Base-by-base conservation (phyloP, 2,888 invertebrate genomes). In the Salpingus planirostris region DNA sequence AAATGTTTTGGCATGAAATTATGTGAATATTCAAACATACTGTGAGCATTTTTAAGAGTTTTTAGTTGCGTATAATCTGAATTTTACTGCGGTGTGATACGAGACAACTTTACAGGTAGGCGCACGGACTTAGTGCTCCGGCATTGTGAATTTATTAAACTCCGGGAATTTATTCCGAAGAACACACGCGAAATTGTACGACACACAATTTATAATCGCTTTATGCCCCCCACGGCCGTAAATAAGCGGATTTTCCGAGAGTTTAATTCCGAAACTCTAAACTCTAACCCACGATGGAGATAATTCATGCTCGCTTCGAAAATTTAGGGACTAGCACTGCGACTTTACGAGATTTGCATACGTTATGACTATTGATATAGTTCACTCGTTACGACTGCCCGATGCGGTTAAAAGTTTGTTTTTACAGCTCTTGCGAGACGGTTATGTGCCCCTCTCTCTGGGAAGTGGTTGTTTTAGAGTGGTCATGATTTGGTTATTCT, bases 1-100 rank as follows among this genome's bases (percentile, higher is more conserved):
- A 46, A 40, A 54, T 59, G 50, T 54, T 54, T 61, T 57, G 53
- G 32, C 53, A 40, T 55, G 12, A 55, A 59, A 42, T 59, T 58
- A 58, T 54, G 54, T 36, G 50, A 52, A 54, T 55, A 53, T 52
- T 50, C 48, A 49, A 52, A 51, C 49, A 50, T 53, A 52, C 50
- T 53, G 50, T 50, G 49, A 49, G 52, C 46, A 50, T 56, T 55
- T 57, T 57, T 52, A 52, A 47, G 48, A 42, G 42, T 49, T 47
- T 55, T 52, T 44, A 47, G 42, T 40, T 39, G 48, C 43, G 44
- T 53, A 54, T 55, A 52, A 52, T 54, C 46, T 47, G 43, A 46
- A 47, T 52, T 55, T 55, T 55, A 55, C 44, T 42, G 44, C 48
- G 33, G 14, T 32, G 28, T 42, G 43, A 31, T 43, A 42, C 40